Base-by-base conservation (phyloP, 2,113 vertebrate genomes). In the Pangasianodon gigas region DNA sequence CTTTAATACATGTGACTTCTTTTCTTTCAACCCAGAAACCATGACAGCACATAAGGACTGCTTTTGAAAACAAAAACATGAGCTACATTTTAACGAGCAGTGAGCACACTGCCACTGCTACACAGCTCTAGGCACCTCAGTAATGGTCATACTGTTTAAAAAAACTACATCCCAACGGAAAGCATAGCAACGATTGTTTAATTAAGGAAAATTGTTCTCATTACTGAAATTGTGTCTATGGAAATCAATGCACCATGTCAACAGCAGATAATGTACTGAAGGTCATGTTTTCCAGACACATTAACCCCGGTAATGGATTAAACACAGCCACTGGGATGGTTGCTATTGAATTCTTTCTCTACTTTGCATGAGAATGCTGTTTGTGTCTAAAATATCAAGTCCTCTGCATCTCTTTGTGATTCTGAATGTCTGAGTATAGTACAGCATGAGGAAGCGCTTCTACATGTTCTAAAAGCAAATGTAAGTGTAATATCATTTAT, bases 11-110 rank as follows among this genome's bases (percentile, higher is more conserved):
- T 37, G 83, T 67, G 65, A 88, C 77, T 84, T 79, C 29, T 67
- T 87, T 86, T 77, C 56, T 90, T 90, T 88, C 48, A 84, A 11
- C 67, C 85, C 44, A 44, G 88, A 87, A 80, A 74, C 88, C 44
- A 41, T 84, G 81, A 86, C 51, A 88, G 81, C 37, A 67, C 37
- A 84, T 46, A 88, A 8, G 65, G 29, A 10, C 24, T 24, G 77
- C 18, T 82, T 67, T 81, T 79, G 2, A 32, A 37, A 83, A 56
- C 14, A 16, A 26, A 88, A 83, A 84, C 37, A 74, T 85, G 87
- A 89, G 52, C 56, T 62, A 80, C 86, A 89, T 75, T 60, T 88
- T 69, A 91, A 91, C 46, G 14, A 62, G 18, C 14, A 6, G 8
- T 74, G 18, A 29, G 56, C 69, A 48, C 52, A 62, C 62, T 77